These are phyloP conservation scores for Parelbella ahira DNA, from an alignment of 2,888 invertebrate species.

Conservation along the genomic window DNA sequence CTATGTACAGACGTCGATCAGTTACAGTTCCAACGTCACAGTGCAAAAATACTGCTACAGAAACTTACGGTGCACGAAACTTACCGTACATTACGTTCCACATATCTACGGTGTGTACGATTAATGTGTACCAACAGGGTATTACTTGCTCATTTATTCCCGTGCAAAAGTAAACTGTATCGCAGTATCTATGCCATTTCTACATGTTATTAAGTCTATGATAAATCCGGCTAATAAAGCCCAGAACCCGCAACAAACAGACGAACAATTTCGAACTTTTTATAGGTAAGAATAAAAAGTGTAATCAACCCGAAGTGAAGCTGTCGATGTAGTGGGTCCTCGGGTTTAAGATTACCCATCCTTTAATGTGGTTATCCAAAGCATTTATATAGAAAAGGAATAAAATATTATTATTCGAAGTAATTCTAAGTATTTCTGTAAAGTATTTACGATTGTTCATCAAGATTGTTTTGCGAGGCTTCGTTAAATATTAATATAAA, in stretches of 20 bases:
- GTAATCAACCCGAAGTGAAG: constrained; percentile 22
- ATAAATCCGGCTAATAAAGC: constrained; percentile 18
- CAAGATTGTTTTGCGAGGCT: neutral
- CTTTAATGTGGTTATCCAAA: constrained; percentile 6
- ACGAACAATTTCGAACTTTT: constrained; percentile 22
- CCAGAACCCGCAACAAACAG: constrained; percentile 17
- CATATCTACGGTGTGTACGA: too few species aligned
- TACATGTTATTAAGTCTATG: neutral
- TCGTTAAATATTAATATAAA: constrained; percentile 1
- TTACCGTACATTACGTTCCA: too few species aligned
- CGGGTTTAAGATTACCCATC: constrained; percentile 13
- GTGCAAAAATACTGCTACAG: too few species aligned
- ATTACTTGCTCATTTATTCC: too few species aligned
- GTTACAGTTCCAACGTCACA: too few species aligned
- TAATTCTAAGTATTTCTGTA: constrained; percentile 3
- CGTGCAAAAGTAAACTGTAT: too few species aligned
- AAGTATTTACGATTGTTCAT: constrained; percentile 7
- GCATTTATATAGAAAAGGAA: constrained; percentile 7
- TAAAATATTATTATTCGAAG: constrained; percentile 13
- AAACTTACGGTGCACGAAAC: too few species aligned
- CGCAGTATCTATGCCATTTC: too few species aligned
- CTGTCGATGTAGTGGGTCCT: constrained; percentile 18
- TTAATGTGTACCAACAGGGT: too few species aligned
- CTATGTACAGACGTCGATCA: too few species aligned
- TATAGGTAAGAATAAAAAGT: constrained; percentile 22